Base-by-base conservation (phyloP, 2,113 vertebrate species). In the Brienomyrus brachyistius region DNA sequence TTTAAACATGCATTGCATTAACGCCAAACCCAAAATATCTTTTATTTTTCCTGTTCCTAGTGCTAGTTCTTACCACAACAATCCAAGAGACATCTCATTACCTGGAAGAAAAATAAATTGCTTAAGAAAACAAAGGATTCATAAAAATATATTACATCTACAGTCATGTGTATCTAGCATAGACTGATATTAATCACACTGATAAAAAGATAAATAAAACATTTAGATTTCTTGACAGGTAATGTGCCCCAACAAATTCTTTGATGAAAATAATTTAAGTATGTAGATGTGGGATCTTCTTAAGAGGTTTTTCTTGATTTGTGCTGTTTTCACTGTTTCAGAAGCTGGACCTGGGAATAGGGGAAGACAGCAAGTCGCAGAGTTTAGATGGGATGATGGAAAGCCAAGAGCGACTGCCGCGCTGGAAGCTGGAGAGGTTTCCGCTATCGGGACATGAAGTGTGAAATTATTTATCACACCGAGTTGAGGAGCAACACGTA, bases 401-500 rank as follows among this genome's bases (percentile, higher is more conserved):
- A 83, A 43, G 48, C 45, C 82, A 31, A 45, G 27, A 66, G 86
- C 45, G 84, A 88, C 31, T 17, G 43, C 5, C 0, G 5, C 47
- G 88, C 27, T 54, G 51, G n/a, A n/a, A 54, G 27, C 27, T 35
- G 48, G 15, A 51, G 23, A 89, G 89, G 27, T 70, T 47, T 86
- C 86, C 51, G 77, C 93, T 93, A 93, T 93, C 92, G 89, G 92
- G 80, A 91, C 93, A 93, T 48, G 90, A 89, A 91, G 92, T 94
- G 94, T 93, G 94, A 95, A 94, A 94, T 94, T 92, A 94, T 94
- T 91, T 93, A 92, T 93, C 91, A 91, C 89, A 45, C 31, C 40
- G 86, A 59, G 48, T 90, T 15, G 91, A 93, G 88, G 92, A 92
- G 93, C 93, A 92, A 92, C 92, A 92, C 31, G 74, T 87, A 90